phyloP scores from a whole-genome alignment of 2,113 vertebrate genomes.

The Aspiorhynchus laticeps region DNA sequence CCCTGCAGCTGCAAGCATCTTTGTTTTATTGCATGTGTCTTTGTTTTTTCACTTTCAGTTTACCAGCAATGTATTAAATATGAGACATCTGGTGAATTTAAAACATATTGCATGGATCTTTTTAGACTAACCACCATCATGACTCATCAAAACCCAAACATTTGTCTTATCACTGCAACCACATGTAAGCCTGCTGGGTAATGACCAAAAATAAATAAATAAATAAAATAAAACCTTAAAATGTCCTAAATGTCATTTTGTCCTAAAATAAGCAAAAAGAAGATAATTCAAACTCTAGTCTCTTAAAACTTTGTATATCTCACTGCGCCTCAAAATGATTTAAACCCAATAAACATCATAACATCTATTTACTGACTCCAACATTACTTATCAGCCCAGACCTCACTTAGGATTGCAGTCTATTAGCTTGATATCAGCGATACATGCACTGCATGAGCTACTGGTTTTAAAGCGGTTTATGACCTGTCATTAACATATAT shows the following conservation, averaged over 20 bases:
- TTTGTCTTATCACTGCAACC: neutral
- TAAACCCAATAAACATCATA: slow-evolving; percentile 28
- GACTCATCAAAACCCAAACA: neutral
- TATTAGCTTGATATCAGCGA: slow-evolving; percentile 1
- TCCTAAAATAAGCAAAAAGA: slow-evolving; percentile 59
- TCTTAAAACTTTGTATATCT: neutral
- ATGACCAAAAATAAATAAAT: slow-evolving; percentile 9
- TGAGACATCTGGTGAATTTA: neutral
- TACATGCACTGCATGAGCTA: neutral
- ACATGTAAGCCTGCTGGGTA: neutral
- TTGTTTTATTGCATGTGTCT: too few species aligned
- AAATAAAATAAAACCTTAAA: too few species aligned
- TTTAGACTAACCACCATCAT: neutral
- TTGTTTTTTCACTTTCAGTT: neutral
- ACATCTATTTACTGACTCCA: neutral
- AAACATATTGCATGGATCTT: neutral
- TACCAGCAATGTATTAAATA: neutral
- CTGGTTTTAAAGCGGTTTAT: slow-evolving; percentile 32
- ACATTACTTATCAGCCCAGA: neutral
- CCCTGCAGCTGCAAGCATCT: too few species aligned
- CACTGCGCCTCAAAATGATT: slow-evolving; percentile 33
- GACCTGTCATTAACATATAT: slow-evolving; percentile 5
- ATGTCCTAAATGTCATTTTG: too few species aligned
- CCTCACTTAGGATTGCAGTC: neutral
- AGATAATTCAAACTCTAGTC: neutral